These are phyloP conservation scores for Serinus canaria DNA, from an alignment of 2,113 vertebrate genomes.

Conservation along the genomic window DNA sequence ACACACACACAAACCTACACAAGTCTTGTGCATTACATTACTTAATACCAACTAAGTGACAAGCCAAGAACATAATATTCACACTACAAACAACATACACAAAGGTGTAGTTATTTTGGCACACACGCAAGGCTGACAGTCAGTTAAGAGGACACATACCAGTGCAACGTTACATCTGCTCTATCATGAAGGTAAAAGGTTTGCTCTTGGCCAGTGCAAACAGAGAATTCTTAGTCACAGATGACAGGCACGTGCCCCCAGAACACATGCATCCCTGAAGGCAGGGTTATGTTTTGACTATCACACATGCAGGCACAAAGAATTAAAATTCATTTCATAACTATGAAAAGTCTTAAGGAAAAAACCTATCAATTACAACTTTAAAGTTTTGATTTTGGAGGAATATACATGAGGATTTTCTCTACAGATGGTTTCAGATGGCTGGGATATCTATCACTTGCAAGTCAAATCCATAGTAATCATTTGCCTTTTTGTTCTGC, in stretches of 20 bases:
- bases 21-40: background rate
- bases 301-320: constrained; percentile 22
- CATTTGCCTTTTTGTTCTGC: background rate
- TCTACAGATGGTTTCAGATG: background rate
- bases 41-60: background rate
- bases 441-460: background rate
- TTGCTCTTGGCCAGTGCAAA: background rate
- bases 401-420: background rate
- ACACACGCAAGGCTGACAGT: background rate
- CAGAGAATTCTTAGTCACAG: background rate
- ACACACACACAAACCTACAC: background rate
- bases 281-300: background rate
- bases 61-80: background rate
- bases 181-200: background rate
- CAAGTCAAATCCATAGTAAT: background rate
- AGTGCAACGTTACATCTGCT: background rate
- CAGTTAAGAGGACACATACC: background rate
- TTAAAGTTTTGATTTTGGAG: background rate
- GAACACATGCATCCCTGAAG: background rate
- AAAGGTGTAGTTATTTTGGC: background rate
- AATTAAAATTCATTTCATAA: background rate
- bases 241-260: background rate
- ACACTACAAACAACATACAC: background rate
- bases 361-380: background rate
- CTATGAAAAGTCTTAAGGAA: background rate